phyloP scores from a whole-genome alignment of 2,113 vertebrate species.

The Rallus limicola region DNA sequence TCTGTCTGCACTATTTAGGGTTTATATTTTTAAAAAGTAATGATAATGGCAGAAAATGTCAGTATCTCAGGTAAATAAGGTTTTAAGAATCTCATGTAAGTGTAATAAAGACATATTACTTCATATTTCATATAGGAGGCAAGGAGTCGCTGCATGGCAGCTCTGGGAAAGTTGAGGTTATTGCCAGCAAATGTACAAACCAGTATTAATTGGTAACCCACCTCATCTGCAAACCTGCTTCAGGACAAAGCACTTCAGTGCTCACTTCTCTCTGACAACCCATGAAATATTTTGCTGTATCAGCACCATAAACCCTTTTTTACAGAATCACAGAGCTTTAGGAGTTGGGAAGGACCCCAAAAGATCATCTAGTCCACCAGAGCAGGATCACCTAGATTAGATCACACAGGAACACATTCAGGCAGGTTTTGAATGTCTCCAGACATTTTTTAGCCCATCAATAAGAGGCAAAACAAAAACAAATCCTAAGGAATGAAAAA shows the following conservation, averaged over 20 bases:
- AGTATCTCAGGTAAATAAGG: background rate
- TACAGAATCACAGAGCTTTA: no score
- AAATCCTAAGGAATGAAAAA: background rate
- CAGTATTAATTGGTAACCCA: background rate
- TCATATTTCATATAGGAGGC: background rate
- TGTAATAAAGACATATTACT: background rate
- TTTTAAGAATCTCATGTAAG: background rate
- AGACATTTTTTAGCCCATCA: background rate
- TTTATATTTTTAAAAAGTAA: slow-evolving; percentile 19
- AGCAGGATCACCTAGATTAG: no score
- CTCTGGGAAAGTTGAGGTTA: background rate
- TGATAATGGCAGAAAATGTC: background rate
- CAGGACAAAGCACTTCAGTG: background rate
- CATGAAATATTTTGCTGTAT: background rate
- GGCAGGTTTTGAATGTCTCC: no score
- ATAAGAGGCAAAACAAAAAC: background rate
- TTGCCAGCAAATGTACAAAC: background rate
- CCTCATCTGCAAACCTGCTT: background rate
- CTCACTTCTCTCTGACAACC: background rate
- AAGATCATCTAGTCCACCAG: no score
- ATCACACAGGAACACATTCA: no score
- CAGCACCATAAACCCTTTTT: background rate
- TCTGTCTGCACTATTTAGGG: background rate
- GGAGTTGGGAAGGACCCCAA: no score
- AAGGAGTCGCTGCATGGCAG: background rate